Evolutionary conservation across 2,113 vertebrate species (phyloP).

Genomic region (Pterocles orientalis): DNA sequence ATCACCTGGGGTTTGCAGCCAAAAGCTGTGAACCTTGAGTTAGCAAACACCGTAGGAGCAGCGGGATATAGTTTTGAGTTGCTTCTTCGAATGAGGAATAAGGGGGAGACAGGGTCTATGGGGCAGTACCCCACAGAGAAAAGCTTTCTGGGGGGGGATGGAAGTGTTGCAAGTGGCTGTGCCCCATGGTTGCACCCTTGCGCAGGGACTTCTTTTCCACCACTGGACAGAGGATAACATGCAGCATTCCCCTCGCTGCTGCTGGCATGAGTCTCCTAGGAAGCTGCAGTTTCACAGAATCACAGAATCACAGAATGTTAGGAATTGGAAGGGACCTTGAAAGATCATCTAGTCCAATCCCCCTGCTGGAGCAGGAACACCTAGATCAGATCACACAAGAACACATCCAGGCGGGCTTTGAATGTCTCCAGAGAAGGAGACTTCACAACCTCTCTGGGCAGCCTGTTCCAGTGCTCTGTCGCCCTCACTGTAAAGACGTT

Average conservation of each 20-base stretch:
- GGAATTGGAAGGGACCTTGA: no score
- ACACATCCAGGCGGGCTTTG: no score
- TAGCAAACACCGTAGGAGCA: background rate
- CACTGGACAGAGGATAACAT: rapidly evolving
- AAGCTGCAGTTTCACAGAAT: background rate
- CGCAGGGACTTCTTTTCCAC: background rate
- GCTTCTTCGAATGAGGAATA: background rate
- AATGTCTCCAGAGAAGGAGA: no score
- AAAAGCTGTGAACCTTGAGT: background rate
- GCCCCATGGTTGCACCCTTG: rapidly evolving
- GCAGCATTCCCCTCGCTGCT: background rate
- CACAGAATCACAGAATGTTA: no score
- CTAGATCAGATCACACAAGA: no score
- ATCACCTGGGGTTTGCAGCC: background rate
- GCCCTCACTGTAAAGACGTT: no score
- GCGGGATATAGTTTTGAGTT: background rate
- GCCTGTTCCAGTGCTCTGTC: no score
- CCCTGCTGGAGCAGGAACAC: no score
- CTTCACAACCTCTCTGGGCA: no score
- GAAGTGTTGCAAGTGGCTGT: background rate
- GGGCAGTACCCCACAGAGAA: background rate
- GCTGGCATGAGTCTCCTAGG: background rate
- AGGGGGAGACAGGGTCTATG: background rate
- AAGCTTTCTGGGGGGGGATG: background rate
- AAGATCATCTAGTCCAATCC: no score